Percentiles rank a stretch among this genome's conserved stretches.
phyloP scores from a whole-genome alignment of 2,888 invertebrate species.

The Cepaea hortensis region DNA sequence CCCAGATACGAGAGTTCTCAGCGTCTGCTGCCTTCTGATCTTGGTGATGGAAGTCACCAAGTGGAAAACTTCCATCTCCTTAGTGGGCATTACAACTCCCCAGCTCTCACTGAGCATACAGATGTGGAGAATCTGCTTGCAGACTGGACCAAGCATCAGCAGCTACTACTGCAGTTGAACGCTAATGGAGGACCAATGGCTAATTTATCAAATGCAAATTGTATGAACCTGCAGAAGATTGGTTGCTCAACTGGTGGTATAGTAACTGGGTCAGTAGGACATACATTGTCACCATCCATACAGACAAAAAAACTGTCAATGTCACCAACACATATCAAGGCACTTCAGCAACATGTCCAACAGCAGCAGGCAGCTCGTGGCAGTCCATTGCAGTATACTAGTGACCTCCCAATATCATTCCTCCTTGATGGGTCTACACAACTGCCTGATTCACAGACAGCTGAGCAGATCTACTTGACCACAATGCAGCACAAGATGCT shows the following conservation, averaged over 20 bases:
- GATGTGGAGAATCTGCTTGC: constrained; percentile 32
- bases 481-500: constrained; percentile 40
- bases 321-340: constrained; percentile 96
- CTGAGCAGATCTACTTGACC: constrained; percentile 27
- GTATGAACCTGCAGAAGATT: neutral
- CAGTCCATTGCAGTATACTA: constrained; percentile 22
- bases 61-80: constrained; percentile 57
- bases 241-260: neutral
- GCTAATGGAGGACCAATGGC: neutral
- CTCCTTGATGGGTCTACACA: constrained; percentile 18
- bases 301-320: constrained; percentile 91
- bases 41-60: neutral
- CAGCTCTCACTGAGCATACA: constrained; percentile 15
- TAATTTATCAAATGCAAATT: neutral
- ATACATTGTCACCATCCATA: constrained; percentile 85
- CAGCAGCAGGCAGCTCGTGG: constrained; percentile 74
- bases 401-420: constrained; percentile 38
- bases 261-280: constrained; percentile 4
- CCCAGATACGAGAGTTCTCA: constrained; percentile 53
- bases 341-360: constrained; percentile 92
- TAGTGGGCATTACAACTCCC: constrained; percentile 53
- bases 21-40: constrained; percentile 31
- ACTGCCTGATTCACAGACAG: constrained; percentile 1
- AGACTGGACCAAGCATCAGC: constrained; percentile 43
- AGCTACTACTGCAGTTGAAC: constrained; percentile 30